Evolutionary conservation across 2,797 vertebrate genomes (phyloP).

Genomic region (Chromis chromis): DNA sequence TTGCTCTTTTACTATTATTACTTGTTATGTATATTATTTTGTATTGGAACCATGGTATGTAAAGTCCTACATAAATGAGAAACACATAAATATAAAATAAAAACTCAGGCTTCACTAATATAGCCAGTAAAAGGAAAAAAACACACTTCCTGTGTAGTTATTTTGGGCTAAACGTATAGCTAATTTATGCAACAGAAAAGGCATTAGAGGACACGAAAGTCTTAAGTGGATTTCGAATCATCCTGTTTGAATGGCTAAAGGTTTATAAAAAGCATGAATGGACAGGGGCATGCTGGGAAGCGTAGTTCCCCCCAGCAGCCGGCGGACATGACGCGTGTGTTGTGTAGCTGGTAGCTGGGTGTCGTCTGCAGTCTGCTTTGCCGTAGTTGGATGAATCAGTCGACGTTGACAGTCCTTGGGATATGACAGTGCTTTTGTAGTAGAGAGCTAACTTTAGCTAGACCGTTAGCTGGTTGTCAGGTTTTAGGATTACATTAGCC

Average conservation of each 20-base stretch:
- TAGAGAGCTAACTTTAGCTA: constrained; percentile 74
- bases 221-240: constrained; percentile 64
- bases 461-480: constrained; percentile 51
- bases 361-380: constrained; percentile 54
- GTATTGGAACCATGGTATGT: too few relatives aligned
- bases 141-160: background rate
- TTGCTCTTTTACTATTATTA: too few relatives aligned
- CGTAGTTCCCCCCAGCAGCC: constrained; percentile 1
- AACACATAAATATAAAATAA: too few relatives aligned
- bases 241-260: constrained; percentile 49
- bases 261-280: constrained; percentile 63
- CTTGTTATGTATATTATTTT: too few relatives aligned
- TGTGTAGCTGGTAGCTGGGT: constrained; percentile 53
- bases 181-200: background rate
- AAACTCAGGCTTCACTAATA: too few relatives aligned
- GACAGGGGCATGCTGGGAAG: constrained; percentile 43
- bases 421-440: constrained; percentile 75
- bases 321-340: constrained; percentile 63
- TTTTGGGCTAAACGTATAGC: background rate
- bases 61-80: too few relatives aligned
- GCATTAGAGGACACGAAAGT: constrained; percentile 24
- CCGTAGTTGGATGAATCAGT: constrained; percentile 75
- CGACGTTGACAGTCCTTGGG: constrained; percentile 73
- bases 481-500: constrained; percentile 41
- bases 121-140: background rate